Evolutionary conservation across 2,113 vertebrate genomes (phyloP).

Genomic region (Heterotis niloticus): DNA sequence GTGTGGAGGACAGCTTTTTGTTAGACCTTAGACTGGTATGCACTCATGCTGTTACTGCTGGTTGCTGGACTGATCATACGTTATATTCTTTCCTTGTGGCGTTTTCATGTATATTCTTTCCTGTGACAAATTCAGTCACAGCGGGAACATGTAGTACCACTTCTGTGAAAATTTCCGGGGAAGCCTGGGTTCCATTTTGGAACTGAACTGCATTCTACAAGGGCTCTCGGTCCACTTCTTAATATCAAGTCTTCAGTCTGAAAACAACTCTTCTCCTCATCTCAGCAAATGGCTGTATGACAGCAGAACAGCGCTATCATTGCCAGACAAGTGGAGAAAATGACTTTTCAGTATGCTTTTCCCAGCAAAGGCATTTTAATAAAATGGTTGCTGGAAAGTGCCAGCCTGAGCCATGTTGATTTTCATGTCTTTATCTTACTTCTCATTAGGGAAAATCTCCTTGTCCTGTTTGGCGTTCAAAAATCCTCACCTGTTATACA

Average conservation of each 20-base stretch:
- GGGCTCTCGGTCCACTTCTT: slow-evolving; percentile 18
- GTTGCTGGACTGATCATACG: too few species aligned
- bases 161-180: neutral
- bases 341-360: slow-evolving; percentile 28
- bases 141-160: neutral
- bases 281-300: slow-evolving; percentile 30
- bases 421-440: neutral
- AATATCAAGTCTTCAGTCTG: slow-evolving; percentile 22
- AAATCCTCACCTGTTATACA: neutral
- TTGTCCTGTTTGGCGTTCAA: neutral
- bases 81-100: too few species aligned
- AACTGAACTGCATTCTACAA: neutral
- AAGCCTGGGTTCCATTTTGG: slow-evolving; percentile 8
- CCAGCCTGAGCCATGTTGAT: neutral
- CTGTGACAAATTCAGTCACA: neutral
- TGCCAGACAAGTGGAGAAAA: slow-evolving; percentile 24
- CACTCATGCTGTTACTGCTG: too few species aligned
- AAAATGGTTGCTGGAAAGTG: neutral
- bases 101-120: too few species aligned
- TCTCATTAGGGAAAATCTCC: neutral
- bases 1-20: slow-evolving; percentile 11
- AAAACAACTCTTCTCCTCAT: slow-evolving; percentile 20
- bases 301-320: slow-evolving; percentile 12
- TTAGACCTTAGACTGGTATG: too few species aligned
- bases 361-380: too few species aligned